Evolutionary conservation across 2,113 vertebrate genomes (phyloP).

Genomic region (Eptesicus fuscus): DNA sequence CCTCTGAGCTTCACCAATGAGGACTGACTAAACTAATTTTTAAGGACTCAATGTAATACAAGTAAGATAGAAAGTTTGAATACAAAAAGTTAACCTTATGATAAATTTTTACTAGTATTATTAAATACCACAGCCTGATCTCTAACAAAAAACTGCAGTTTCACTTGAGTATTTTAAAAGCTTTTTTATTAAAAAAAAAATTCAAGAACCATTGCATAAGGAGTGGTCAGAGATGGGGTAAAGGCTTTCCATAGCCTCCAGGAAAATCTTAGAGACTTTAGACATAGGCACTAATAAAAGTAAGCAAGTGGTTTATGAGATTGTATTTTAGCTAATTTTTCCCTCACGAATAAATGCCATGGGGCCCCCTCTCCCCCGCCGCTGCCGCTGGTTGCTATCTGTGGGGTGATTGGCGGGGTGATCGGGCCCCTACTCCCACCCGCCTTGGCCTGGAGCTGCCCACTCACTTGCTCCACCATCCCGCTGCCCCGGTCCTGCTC

Average conservation of each 20-base stretch:
- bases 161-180: not conserved
- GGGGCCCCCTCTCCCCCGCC: no score
- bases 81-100: not conserved
- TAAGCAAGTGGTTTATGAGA: not conserved
- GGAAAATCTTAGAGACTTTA: not conserved
- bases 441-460: no score
- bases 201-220: not conserved
- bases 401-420: no score
- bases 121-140: not conserved
- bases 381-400: no score
- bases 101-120: not conserved
- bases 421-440: no score
- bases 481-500: no score
- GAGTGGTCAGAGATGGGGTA: not conserved
- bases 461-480: no score
- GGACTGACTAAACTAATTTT: not conserved
- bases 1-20: not conserved
- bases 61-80: not conserved
- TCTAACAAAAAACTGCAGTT: not conserved
- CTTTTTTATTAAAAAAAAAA: not conserved
- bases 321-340: not conserved
- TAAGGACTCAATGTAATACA: not conserved
- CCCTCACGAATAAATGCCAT: not conserved
- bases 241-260: not conserved
- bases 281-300: not conserved